Conservation (phyloP, 1,140 invertebrate species). For the Leucophenga varia region DNA sequence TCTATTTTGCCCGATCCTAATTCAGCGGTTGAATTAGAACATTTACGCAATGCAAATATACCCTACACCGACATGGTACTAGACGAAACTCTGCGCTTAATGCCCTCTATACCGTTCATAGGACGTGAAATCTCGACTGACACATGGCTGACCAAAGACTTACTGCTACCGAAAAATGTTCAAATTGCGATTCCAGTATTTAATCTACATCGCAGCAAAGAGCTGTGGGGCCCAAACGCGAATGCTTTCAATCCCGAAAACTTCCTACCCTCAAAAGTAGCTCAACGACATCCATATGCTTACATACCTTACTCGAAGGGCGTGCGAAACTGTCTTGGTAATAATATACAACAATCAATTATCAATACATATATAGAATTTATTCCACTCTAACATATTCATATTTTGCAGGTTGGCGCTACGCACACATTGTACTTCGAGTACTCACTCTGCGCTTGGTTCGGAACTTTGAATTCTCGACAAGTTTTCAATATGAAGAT, state of each 20-base stretch:
- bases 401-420: no score
- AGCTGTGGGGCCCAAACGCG: conserved; percentile 58
- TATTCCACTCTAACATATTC: no score
- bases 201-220: conserved; percentile 16
- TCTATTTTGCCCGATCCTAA: conserved; percentile 4
- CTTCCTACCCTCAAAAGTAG: conserved; percentile 57
- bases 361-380: no score
- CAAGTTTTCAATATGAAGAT: no score
- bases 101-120: conserved; percentile 20
- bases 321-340: conserved; percentile 61
- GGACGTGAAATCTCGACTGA: conserved; percentile 9
- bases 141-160: not conserved
- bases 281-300: conserved; percentile 50
- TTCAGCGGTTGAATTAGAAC: not conserved
- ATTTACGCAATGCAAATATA: conserved; percentile 15
- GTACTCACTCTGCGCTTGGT: no score
- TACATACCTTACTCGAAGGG: conserved; percentile 64
- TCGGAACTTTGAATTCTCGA: no score
- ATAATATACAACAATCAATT: no score
- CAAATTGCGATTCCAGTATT: conserved; percentile 16
- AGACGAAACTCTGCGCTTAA: conserved; percentile 20
- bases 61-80: conserved; percentile 21
- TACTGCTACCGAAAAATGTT: conserved; percentile 13
- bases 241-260: conserved; percentile 64
- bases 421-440: no score